Evolutionary conservation across 2,797 vertebrate species (phyloP).

Genomic region (Pipistrellus kuhlii): DNA sequence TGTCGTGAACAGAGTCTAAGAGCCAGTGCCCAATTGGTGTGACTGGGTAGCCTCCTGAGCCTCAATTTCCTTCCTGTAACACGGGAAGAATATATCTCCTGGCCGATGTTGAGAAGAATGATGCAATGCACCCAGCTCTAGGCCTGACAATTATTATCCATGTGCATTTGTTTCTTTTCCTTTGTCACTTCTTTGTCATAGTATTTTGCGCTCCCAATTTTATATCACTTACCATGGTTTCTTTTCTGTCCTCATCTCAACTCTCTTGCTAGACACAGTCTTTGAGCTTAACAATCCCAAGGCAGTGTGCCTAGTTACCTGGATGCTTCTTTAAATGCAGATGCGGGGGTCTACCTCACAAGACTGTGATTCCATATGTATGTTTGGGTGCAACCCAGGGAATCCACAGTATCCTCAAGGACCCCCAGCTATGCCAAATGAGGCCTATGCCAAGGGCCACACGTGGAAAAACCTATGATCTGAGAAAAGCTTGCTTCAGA

Average conservation of each 20-base stretch:
- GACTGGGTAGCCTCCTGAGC: neutral
- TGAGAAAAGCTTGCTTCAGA: conserved; percentile 27
- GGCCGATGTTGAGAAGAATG: neutral
- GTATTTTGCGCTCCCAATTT: neutral
- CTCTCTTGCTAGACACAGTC: neutral
- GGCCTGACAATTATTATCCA: neutral
- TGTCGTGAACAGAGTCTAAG: neutral
- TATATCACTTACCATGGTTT: neutral
- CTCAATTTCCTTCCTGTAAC: neutral
- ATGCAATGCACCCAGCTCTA: neutral
- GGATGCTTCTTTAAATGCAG: neutral
- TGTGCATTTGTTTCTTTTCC: neutral
- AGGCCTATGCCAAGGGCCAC: neutral
- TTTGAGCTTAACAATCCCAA: neutral
- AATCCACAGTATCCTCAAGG: neutral
- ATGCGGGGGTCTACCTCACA: neutral
- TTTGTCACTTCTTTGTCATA: neutral
- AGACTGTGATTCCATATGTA: neutral
- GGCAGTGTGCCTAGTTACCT: neutral
- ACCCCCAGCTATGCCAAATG: neutral
- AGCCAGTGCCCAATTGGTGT: neutral
- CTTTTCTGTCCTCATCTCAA: neutral
- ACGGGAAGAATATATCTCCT: neutral
- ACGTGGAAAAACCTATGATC: neutral
- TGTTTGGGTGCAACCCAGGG: neutral